A percentile compares a stretch with the other conserved stretches of the same genome.
Evolutionary conservation across 2,113 vertebrate species (phyloP).

Genomic region (Chunga burmeisteri): DNA sequence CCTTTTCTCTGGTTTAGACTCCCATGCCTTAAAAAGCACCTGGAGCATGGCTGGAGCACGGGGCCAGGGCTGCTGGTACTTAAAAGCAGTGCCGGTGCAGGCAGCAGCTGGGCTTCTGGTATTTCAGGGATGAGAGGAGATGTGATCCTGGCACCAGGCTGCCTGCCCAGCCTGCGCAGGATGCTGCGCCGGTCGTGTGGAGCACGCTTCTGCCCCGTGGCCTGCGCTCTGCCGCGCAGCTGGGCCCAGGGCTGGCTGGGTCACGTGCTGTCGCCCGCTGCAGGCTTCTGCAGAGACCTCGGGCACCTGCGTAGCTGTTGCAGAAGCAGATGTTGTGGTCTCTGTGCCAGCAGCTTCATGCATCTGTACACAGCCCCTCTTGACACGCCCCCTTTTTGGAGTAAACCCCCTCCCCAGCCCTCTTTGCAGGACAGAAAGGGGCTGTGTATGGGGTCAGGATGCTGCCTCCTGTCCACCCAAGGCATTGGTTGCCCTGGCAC

Average conservation of each 20-base stretch:
- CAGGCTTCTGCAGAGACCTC: background rate
- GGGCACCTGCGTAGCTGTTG: background rate
- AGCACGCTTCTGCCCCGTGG: background rate
- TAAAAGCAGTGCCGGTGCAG: background rate
- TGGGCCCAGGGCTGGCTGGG: background rate
- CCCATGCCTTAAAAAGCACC: background rate
- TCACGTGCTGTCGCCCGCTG: background rate
- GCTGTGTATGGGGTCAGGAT: no score
- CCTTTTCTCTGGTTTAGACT: background rate
- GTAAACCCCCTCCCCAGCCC: background rate
- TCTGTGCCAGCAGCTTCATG: background rate
- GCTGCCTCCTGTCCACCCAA: background rate
- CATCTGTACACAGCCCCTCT: background rate
- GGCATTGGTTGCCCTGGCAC: background rate
- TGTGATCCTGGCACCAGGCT: rapidly evolving
- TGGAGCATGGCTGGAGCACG: background rate
- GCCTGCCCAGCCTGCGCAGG: background rate
- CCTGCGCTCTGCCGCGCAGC: background rate
- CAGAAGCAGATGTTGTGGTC: background rate
- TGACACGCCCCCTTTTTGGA: background rate
- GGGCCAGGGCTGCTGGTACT: no score
- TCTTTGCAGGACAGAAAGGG: background rate
- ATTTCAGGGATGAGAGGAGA: background rate
- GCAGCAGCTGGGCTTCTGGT: background rate
- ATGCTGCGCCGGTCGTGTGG: background rate